Percentiles rank a stretch among this genome's conserved stretches.
Evolutionary conservation across 2,888 invertebrate genomes (phyloP).

Genomic region (Hydroisotoma schaefferi): DNA sequence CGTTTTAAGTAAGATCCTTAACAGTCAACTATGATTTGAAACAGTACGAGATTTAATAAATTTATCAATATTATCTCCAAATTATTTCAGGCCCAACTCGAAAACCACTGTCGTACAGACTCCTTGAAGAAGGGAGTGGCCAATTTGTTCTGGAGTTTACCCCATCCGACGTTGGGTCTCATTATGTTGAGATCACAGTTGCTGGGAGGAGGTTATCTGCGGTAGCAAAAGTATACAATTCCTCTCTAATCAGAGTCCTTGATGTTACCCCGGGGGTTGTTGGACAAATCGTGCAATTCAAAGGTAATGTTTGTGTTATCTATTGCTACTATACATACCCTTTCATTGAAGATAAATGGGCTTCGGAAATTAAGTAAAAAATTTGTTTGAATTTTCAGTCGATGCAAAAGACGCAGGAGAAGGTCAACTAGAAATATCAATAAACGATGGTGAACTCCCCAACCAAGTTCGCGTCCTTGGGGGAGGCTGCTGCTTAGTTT

Average conservation of each 20-base stretch:
- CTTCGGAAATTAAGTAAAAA: neutral
- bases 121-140: conserved; percentile 75
- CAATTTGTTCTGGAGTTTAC: conserved; percentile 89
- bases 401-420: conserved; percentile 98
- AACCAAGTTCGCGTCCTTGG: conserved; percentile 95
- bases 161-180: conserved; percentile 89
- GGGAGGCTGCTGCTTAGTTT: conserved; percentile 88
- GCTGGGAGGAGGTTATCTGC: conserved; percentile 84
- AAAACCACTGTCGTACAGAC: conserved; percentile 73
- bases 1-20: conserved; percentile 56
- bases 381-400: conserved; percentile 62
- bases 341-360: neutral
- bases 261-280: conserved; percentile 91
- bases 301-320: conserved; percentile 65
- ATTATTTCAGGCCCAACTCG: conserved; percentile 69
- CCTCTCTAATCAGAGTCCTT: conserved; percentile 87
- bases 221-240: conserved; percentile 91
- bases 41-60: too few species aligned
- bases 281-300: conserved; percentile 93
- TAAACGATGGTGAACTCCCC: conserved; percentile 97
- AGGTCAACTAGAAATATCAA: conserved; percentile 98
- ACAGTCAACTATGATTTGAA: neutral
- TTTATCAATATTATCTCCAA: neutral
- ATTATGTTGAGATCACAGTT: conserved; percentile 84
- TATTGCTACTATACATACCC: too few species aligned